Evolutionary conservation across 2,797 vertebrate genomes (phyloP).

Genomic region (Glossophaga mutica): DNA sequence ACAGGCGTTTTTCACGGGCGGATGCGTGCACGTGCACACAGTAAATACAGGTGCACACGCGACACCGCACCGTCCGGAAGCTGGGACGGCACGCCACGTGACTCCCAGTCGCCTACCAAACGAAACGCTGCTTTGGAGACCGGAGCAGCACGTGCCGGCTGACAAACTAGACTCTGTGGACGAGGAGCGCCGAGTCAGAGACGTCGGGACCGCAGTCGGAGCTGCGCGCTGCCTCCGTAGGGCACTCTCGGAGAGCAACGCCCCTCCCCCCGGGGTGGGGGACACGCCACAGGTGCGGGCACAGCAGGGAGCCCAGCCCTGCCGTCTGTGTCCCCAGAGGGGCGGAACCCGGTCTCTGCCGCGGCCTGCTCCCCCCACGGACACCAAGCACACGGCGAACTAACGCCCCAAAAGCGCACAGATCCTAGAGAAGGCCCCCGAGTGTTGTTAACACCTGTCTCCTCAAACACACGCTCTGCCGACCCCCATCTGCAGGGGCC

Average conservation of each 20-base stretch:
- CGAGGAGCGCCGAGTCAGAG: not conserved
- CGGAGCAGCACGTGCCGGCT: not conserved
- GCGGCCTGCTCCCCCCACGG: not conserved
- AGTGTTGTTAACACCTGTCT: not conserved
- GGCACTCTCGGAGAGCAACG: too few species aligned
- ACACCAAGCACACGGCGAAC: not conserved
- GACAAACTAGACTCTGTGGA: not conserved
- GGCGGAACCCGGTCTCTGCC: too few species aligned
- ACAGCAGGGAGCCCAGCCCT: too few species aligned
- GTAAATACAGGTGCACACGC: fast-evolving
- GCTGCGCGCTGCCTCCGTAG: too few species aligned
- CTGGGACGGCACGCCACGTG: too few species aligned
- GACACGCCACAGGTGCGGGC: too few species aligned
- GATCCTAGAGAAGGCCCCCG: not conserved
- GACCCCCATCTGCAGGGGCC: not conserved
- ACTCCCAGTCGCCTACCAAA: not conserved
- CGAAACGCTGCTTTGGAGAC: not conserved
- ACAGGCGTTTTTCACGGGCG: fast-evolving
- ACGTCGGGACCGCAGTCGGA: too few species aligned
- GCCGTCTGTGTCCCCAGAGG: too few species aligned
- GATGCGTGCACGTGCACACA: fast-evolving
- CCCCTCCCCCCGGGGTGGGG: too few species aligned
- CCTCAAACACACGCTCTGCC: not conserved
- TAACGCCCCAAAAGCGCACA: not conserved
- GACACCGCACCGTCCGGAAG: not conserved